Conservation (phyloP, 2,113 vertebrate species). For the Epinephelus lanceolatus region DNA sequence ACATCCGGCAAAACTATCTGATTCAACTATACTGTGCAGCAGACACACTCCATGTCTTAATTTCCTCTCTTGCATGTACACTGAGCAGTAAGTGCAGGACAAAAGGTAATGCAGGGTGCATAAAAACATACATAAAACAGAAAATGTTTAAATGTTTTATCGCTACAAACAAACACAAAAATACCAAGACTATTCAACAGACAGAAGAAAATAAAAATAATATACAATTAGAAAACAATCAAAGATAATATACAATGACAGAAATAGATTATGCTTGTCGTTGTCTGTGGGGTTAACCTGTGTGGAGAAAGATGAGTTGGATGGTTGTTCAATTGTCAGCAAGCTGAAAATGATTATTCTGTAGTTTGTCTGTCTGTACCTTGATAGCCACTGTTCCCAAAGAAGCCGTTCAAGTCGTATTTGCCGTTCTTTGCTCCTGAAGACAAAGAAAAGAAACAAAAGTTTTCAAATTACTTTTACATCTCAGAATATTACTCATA, state of each 20-base stretch:
- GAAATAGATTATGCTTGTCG: slow-evolving; percentile 15
- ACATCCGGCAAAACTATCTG: slow-evolving; percentile 34
- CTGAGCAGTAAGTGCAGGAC: slow-evolving; percentile 54
- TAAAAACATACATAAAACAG: slow-evolving; percentile 25
- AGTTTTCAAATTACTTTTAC: neutral
- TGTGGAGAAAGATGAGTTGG: slow-evolving; percentile 15
- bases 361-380: slow-evolving; percentile 63
- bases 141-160: slow-evolving; percentile 29
- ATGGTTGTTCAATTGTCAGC: neutral
- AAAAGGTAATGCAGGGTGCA: slow-evolving; percentile 23
- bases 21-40: slow-evolving; percentile 7
- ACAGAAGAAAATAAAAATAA: slow-evolving; percentile 39
- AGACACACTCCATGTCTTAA: slow-evolving; percentile 14
- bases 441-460: slow-evolving; percentile 13
- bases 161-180: slow-evolving; percentile 28
- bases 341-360: neutral
- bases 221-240: slow-evolving; percentile 48
- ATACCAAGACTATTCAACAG: slow-evolving; percentile 18
- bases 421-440: slow-evolving; percentile 79
- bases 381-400: slow-evolving; percentile 83
- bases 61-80: slow-evolving; percentile 7
- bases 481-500: neutral
- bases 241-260: slow-evolving; percentile 64
- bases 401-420: slow-evolving; percentile 83
- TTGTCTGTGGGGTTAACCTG: slow-evolving; percentile 72